Base-by-base conservation (phyloP, 2,113 vertebrate genomes). In the Myrmophylax atrothorax region DNA sequence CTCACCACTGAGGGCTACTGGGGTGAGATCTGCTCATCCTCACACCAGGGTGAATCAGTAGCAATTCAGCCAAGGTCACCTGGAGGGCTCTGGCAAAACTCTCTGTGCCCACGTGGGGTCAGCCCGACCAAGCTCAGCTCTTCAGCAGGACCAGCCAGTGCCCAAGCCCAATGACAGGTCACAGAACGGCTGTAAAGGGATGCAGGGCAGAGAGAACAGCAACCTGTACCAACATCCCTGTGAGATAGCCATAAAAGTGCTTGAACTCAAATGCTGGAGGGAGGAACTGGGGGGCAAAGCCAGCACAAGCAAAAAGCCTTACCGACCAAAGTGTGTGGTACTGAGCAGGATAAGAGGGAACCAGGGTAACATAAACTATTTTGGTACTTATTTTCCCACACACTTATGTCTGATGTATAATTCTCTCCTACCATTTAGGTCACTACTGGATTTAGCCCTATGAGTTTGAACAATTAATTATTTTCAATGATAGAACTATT, bases 381-480 rank as follows among this genome's bases (percentile, higher is more conserved):
- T 89, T 92, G 46, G 37, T 82, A 70, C 50, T 67, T 60, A 24
- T 59, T 92, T 90, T 87, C 56, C 52, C 25, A 66, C 19, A 67
- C 3, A 3, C n/a, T 59, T 56, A 31, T 56, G 73, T 68, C 44
- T 1, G 0, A 64, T 5, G 4, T 75, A 49, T 69, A 93, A 81
- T 80, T 91, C 47, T 59, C 60, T 95, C 28, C 52, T 83, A 15
- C 56, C 60, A 69, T 81, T 75, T 87, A 94, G 80, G 66, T 90
- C 90, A 93, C 83, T 58, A 62, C 52, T 94, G 80, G 62, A 89
- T 95, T 94, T 93, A 93, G 90, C 87, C 46, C 70, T 87, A 78
- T 96, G 87, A 53, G 78, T 96, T 96, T 89, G 67, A 94, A 92
- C 76, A 94, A 92, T 93, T 97, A 97, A 95, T 98, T 95, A 93